phyloP scores from a whole-genome alignment of 2,113 vertebrate genomes.

The Martes martes region DNA sequence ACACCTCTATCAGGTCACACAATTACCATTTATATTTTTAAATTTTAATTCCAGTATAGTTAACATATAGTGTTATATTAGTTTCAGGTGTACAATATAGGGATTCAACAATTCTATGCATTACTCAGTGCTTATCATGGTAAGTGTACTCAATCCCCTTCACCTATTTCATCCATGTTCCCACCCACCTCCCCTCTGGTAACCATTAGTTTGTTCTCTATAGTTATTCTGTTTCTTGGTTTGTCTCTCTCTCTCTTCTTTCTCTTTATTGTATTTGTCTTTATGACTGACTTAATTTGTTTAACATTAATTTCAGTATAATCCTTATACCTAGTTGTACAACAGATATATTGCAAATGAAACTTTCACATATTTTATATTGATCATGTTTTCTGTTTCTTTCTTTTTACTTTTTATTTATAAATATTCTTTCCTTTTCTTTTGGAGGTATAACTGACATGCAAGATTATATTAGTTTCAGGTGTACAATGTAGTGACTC shows the following conservation, averaged over 20 bases:
- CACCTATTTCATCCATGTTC: background rate
- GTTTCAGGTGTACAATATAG: background rate
- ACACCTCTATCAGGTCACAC: background rate
- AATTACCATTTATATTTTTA: background rate
- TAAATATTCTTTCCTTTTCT: background rate
- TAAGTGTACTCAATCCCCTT: background rate
- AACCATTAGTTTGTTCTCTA: background rate
- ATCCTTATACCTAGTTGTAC: background rate
- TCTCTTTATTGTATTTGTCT: background rate
- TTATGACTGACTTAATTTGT: background rate
- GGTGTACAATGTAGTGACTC: background rate
- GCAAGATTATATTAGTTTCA: background rate
- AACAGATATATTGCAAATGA: background rate
- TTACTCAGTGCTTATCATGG: background rate
- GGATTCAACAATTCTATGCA: background rate
- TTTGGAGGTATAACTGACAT: background rate
- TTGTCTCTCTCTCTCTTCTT: background rate
- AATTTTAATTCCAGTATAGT: background rate
- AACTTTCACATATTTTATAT: background rate
- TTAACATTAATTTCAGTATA: background rate
- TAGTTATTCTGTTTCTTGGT: background rate
- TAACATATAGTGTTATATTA: background rate
- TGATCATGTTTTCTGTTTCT: background rate
- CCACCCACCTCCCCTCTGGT: background rate
- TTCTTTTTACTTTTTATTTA: background rate